These are phyloP conservation scores for Venusia cambrica DNA, from an alignment of 2,888 invertebrate species.

Conservation along the genomic window DNA sequence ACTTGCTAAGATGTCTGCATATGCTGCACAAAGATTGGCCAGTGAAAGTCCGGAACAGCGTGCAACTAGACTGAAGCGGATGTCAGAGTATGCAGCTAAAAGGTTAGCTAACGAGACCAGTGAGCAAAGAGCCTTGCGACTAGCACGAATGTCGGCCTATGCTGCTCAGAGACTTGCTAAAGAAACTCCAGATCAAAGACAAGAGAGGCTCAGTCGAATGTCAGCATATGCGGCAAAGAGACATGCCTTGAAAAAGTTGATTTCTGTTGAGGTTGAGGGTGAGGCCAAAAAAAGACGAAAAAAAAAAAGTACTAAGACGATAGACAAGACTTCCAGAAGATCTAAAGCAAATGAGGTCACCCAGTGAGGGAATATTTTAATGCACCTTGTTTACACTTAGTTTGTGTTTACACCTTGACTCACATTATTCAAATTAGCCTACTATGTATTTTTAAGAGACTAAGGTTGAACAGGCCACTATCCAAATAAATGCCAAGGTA, in stretches of 20 bases:
- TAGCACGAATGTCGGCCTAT: conserved; percentile 71
- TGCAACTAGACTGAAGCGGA: conserved; percentile 56
- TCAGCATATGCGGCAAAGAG: conserved; percentile 68
- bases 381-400: too few relatives aligned
- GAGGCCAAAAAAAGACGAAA: conserved; percentile 6
- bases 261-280: conserved; percentile 9
- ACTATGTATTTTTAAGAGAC: too few relatives aligned
- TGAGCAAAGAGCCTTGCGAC: conserved; percentile 60
- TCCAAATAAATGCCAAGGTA: too few relatives aligned
- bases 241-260: conserved; percentile 54
- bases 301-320: conserved; percentile 4
- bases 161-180: conserved; percentile 65
- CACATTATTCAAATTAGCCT: too few relatives aligned
- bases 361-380: too few relatives aligned
- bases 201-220: conserved; percentile 59
- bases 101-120: conserved; percentile 59
- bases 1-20: conserved; percentile 69
- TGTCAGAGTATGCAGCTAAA: conserved; percentile 72
- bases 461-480: too few relatives aligned
- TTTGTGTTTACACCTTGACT: too few relatives aligned
- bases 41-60: conserved; percentile 68
- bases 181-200: conserved; percentile 65
- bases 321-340: too few relatives aligned
- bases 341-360: too few relatives aligned
- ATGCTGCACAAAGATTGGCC: conserved; percentile 67